Conservation (phyloP, 2,888 invertebrate species). For the Harpalus rufipes region DNA sequence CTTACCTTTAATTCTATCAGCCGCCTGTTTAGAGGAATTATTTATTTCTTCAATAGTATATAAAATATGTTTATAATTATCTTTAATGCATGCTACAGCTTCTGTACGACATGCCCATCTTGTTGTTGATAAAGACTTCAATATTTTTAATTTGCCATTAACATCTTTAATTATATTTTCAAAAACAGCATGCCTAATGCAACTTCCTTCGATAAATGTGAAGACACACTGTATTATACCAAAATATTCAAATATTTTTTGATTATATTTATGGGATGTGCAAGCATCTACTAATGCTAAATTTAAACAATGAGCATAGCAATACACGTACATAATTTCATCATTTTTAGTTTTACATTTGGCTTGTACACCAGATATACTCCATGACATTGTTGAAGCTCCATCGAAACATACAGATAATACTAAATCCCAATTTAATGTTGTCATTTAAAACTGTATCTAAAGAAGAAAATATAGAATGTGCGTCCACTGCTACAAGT, state of each 20-base stretch:
- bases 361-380: neutral
- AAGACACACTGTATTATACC: neutral
- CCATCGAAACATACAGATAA: slow-evolving; percentile 1
- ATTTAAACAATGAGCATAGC: slow-evolving; percentile 17
- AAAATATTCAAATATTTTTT: neutral
- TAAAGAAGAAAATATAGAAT: neutral
- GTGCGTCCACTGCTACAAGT: neutral
- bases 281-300: neutral
- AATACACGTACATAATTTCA: neutral
- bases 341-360: neutral
- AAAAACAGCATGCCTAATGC: neutral
- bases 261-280: neutral
- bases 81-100: neutral
- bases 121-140: neutral
- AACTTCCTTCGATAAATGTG: neutral
- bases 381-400: neutral
- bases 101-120: neutral
- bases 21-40: too few relatives aligned
- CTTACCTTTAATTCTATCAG: too few relatives aligned
- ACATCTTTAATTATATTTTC: neutral
- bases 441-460: neutral
- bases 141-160: neutral
- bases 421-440: neutral
- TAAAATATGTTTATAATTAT: too few relatives aligned
- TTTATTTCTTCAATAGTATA: too few relatives aligned